phyloP scores from a whole-genome alignment of 53 echinoderm and acorn worm genomes.

The Stichopus horrens region DNA sequence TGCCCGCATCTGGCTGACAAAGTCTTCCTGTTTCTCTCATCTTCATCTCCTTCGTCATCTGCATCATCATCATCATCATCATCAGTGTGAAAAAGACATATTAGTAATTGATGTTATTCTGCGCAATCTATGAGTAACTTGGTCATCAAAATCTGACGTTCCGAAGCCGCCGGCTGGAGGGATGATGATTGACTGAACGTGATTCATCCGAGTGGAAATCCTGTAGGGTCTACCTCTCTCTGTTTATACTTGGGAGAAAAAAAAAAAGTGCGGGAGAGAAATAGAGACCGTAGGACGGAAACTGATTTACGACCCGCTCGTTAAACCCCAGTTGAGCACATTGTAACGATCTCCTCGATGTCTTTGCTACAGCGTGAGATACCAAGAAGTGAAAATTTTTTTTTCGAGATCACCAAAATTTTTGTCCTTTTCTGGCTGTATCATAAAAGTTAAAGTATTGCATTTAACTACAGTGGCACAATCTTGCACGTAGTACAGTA shows the following conservation, averaged over 20 bases:
- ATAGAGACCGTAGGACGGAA: background rate
- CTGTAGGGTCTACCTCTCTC: constrained; percentile 24
- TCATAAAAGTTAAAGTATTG: too few relatives aligned
- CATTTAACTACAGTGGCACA: too few relatives aligned
- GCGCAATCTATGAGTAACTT: constrained; percentile 40
- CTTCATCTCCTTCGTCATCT: too few relatives aligned
- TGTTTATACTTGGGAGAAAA: constrained; percentile 32
- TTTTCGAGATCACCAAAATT: too few relatives aligned
- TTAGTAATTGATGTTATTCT: constrained; percentile 34
- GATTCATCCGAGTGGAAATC: constrained; percentile 23
- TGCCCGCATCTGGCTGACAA: too few relatives aligned
- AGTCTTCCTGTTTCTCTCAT: too few relatives aligned
- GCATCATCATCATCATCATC: too few relatives aligned
- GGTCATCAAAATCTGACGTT: constrained; percentile 24
- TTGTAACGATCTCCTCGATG: background rate
- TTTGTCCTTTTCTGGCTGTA: too few relatives aligned
- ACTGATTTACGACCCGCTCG: constrained; percentile 36
- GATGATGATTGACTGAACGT: constrained; percentile 18
- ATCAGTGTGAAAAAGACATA: background rate
- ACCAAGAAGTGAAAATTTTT: too few relatives aligned
- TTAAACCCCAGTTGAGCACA: constrained; percentile 23
- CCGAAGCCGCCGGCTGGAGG: background rate
- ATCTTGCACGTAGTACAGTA: too few relatives aligned
- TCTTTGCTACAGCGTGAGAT: too few relatives aligned
- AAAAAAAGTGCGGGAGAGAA: background rate